Evolutionary conservation across 1,140 invertebrate genomes (phyloP).

Genomic region (Drosophila serrata): DNA sequence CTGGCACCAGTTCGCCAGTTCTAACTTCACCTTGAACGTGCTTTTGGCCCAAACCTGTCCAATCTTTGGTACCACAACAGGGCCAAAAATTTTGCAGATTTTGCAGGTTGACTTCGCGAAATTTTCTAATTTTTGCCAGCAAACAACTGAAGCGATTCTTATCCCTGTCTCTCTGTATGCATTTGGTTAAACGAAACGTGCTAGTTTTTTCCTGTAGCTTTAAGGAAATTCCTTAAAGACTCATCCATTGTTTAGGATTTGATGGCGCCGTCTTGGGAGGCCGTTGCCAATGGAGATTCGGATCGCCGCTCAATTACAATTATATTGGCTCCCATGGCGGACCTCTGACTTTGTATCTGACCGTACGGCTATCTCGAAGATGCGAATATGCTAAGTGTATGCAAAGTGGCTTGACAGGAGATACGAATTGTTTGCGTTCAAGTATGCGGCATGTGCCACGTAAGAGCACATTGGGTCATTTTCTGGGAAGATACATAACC

Average conservation of each 20-base stretch:
- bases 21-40: background rate
- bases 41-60: background rate
- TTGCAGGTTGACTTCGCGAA: background rate
- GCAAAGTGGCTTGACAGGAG: slow-evolving; percentile 45
- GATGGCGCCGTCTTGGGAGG: background rate
- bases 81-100: background rate
- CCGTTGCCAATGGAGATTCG: background rate
- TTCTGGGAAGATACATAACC: background rate
- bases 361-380: slow-evolving; percentile 3
- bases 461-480: background rate
- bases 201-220: background rate
- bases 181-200: background rate
- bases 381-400: slow-evolving; percentile 47
- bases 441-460: background rate
- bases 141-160: slow-evolving; percentile 8
- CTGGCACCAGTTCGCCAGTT: background rate
- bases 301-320: slow-evolving; percentile 22
- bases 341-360: background rate
- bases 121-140: slow-evolving; percentile 26
- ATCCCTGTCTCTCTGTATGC: background rate
- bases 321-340: slow-evolving; percentile 5
- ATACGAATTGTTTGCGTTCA: slow-evolving; percentile 34
- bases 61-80: no score
- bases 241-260: background rate
- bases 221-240: slow-evolving; percentile 3